Evolutionary conservation across 37 sponge, comb jelly and placozoan species (phyloP).

Genomic region (Spongia lamella): DNA sequence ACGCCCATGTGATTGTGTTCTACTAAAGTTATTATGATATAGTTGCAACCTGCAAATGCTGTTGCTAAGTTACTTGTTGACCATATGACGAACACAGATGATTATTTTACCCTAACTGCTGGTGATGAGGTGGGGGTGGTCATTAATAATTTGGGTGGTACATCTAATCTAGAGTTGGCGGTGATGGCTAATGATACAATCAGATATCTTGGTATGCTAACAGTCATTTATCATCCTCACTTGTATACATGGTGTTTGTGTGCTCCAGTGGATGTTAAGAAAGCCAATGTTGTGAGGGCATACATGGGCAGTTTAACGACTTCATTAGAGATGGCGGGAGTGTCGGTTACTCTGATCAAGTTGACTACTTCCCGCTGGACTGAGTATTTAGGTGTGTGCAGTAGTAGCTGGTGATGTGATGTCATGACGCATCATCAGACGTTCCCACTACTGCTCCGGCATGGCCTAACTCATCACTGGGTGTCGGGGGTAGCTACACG

Average conservation of each 20-base stretch:
- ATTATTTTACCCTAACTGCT: constrained; percentile 1
- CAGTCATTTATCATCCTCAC: neutral
- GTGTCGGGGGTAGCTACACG: neutral
- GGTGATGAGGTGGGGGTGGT: constrained; percentile 80
- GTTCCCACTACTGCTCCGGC: constrained; percentile 65
- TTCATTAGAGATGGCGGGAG: constrained; percentile 95
- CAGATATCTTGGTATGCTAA: constrained; percentile 73
- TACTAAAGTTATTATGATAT: neutral
- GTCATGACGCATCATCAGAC: constrained; percentile 31
- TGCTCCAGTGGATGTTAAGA: constrained; percentile 27
- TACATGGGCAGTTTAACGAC: constrained; percentile 82
- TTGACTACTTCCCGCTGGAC: neutral
- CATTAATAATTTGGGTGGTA: constrained; percentile 96
- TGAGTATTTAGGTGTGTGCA: constrained; percentile 45
- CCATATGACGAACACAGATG: constrained; percentile 55
- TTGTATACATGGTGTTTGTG: neutral
- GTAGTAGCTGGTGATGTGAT: constrained; percentile 45
- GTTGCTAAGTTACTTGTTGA: constrained; percentile 63
- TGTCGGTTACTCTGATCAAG: constrained; percentile 83
- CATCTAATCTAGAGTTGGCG: constrained; percentile 87
- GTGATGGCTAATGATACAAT: constrained; percentile 78
- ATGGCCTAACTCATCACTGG: constrained; percentile 56
- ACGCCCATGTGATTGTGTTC: too few species aligned
- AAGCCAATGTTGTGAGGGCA: constrained; percentile 54
- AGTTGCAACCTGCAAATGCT: constrained; percentile 66